phyloP scores from a whole-genome alignment of 2,113 vertebrate genomes.

The Heterochromis multidens region DNA sequence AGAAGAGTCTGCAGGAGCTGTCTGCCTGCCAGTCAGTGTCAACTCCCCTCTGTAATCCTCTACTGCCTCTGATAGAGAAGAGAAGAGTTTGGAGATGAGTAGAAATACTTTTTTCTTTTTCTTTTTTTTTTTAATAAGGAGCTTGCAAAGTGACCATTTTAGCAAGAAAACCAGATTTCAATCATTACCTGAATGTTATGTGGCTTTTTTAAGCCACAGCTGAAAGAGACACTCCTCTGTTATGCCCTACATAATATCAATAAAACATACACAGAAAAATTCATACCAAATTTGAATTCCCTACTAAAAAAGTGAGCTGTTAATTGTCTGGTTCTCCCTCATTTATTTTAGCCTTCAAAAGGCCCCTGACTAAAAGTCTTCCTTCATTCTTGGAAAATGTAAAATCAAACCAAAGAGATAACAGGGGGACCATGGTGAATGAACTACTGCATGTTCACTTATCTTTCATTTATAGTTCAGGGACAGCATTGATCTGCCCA shows the following conservation, averaged over 20 bases:
- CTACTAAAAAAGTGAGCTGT: not conserved
- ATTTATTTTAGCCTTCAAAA: conserved; percentile 24
- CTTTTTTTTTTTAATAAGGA: not conserved
- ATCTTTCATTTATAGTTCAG: not conserved
- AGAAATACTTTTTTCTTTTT: no score
- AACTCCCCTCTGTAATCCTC: conserved; percentile 59
- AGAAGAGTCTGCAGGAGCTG: conserved; percentile 52
- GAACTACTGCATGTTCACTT: conserved; percentile 18
- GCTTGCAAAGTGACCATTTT: not conserved
- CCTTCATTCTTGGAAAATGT: conserved; percentile 8
- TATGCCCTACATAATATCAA: not conserved
- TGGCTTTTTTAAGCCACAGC: not conserved
- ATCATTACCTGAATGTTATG: not conserved
- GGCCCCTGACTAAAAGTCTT: not conserved
- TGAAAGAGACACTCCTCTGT: conserved; percentile 1
- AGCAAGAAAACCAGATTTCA: not conserved
- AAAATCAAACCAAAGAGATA: conserved; percentile 43
- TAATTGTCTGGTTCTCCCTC: conserved; percentile 8
- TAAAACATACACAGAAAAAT: not conserved
- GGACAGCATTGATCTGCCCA: not conserved
- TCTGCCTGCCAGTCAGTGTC: conserved; percentile 56
- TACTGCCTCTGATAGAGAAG: conserved; percentile 39
- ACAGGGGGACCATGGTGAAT: conserved; percentile 10
- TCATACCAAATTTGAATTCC: not conserved
- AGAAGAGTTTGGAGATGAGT: not conserved